Evolutionary conservation across 1,140 invertebrate genomes (phyloP), one percentile per base, ranked within the genome.

Genomic region (Antheraea mylitta): DNA sequence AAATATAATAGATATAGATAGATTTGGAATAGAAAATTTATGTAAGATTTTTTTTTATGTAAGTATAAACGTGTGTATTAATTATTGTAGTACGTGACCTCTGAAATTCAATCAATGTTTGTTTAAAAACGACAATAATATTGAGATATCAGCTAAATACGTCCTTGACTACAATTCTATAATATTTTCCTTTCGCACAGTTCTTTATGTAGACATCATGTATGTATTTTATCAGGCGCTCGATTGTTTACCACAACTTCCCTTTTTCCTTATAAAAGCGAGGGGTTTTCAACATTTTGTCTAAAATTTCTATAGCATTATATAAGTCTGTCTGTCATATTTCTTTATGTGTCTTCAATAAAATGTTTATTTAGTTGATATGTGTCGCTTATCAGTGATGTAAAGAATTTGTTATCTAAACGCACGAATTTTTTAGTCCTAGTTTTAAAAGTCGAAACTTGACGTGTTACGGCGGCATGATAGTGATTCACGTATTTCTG

Each of bases 341-440:
- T 30, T 30, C 60, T 30, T 65, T 53, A 53, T 13, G 45, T 53
- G 45, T n/a, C 11, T 53, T 68, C 70, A 13, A 60, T 67, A 18
- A 65, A 53, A 45, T 19, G 18, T 48, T 65, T 53, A 5, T 53
- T 13, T 53, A 9, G 45, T 66, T 66, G 59, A 66, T 72, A 66
- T 59, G 37, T 45, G 37, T 53, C 59, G 42, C 38, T 74, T 72
- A 76, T 73, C 76, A 69, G 70, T 66, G 58, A 61, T 70, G 64
- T 71, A 53, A 38, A 62, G 36, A 53, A 58, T 5, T n/a, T 67
- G 68, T 70, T 73, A 76, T 73, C 71, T 70, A 72, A 30, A 48
- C 63, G 66, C 65, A 72, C 66, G 65, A 75, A 69, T 67, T 70
- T 38, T 53, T 63, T 60, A 62, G 48, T 45, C 64, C 73, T 69